Percentiles rank a stretch among this genome's conserved stretches.
phyloP scores from a whole-genome alignment of 2,888 invertebrate genomes.

The Netelia virgata region DNA sequence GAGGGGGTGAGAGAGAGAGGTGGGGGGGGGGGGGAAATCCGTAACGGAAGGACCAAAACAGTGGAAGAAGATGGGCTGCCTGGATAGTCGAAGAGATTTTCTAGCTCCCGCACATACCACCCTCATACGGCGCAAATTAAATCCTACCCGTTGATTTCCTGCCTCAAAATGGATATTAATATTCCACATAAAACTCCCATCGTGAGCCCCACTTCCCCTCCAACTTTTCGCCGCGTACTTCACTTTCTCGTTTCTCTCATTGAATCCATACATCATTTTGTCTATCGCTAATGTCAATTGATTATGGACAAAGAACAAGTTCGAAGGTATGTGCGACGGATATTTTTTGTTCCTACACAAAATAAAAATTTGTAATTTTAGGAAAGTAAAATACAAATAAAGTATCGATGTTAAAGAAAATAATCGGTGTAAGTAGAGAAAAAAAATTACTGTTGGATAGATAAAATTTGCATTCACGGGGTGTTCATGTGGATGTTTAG shows the following conservation, averaged over 20 bases:
- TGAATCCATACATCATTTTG: neutral
- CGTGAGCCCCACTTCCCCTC: constrained; percentile 40
- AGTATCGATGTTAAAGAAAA: too few species aligned
- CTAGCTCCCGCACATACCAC: neutral
- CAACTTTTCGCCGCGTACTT: neutral
- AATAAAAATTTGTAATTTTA: too few species aligned
- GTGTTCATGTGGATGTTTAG: too few species aligned
- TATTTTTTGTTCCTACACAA: too few species aligned
- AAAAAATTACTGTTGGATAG: too few species aligned
- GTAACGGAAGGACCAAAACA: constrained; percentile 42
- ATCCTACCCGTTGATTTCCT: constrained; percentile 69
- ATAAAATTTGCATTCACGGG: too few species aligned
- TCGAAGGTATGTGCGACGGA: too few species aligned
- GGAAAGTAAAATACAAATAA: too few species aligned
- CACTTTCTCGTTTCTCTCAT: constrained; percentile 6
- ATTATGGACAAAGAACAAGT: too few species aligned
- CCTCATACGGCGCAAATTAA: constrained; percentile 63
- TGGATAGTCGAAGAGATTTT: constrained; percentile 42
- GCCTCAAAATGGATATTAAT: constrained; percentile 69
- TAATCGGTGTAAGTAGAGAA: too few species aligned
- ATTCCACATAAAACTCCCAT: constrained; percentile 61
- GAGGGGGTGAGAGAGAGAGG: constrained; percentile 8
- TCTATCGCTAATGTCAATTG: too few species aligned
- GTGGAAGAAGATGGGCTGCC: constrained; percentile 52
- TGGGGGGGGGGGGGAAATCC: too few species aligned